Percentiles rank a stretch among this genome's conserved stretches.
Conservation (phyloP, 2,888 invertebrate species). For the Anoncus sp. region DNA sequence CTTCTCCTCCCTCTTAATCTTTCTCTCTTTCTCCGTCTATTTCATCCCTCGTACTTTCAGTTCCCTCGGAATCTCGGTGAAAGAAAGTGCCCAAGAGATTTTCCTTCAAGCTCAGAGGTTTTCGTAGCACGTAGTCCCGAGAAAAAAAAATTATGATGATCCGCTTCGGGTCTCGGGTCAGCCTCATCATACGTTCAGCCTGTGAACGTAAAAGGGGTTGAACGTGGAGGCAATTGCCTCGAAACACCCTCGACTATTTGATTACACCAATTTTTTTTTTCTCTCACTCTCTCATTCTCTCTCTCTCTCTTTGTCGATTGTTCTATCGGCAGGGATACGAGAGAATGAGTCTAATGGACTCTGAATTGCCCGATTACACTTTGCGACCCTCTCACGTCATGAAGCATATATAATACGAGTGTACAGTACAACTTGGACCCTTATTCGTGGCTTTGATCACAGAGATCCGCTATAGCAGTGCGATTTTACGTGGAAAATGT, state of each 20-base stretch:
- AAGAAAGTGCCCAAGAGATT: slow-evolving; percentile 54
- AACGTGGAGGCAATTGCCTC: slow-evolving; percentile 41
- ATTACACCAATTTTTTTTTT: slow-evolving; percentile 65
- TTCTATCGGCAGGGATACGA: neutral
- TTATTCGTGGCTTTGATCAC: too few relatives aligned
- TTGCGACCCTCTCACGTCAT: slow-evolving; percentile 12
- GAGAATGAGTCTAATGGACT: slow-evolving; percentile 76
- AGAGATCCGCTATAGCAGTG: too few relatives aligned
- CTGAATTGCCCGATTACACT: slow-evolving; percentile 74
- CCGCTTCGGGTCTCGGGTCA: slow-evolving; percentile 51
- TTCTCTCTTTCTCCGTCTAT: slow-evolving; percentile 25
- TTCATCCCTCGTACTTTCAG: slow-evolving; percentile 19
- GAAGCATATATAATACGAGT: slow-evolving; percentile 1
- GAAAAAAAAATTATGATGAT: slow-evolving; percentile 49
- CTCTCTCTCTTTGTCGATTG: too few relatives aligned
- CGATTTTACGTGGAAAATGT: too few relatives aligned
- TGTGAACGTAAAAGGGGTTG: slow-evolving; percentile 51
- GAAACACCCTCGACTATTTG: slow-evolving; percentile 54
- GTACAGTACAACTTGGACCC: neutral
- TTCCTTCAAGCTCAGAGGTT: slow-evolving; percentile 61
- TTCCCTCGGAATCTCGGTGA: slow-evolving; percentile 43
- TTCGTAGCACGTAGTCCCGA: slow-evolving; percentile 67
- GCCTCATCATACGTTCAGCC: slow-evolving; percentile 48
- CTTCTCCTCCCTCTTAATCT: slow-evolving; percentile 20
- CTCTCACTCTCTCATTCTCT: slow-evolving; percentile 34